phyloP scores from a whole-genome alignment of 2,113 vertebrate species.

The Callithrix jacchus region DNA sequence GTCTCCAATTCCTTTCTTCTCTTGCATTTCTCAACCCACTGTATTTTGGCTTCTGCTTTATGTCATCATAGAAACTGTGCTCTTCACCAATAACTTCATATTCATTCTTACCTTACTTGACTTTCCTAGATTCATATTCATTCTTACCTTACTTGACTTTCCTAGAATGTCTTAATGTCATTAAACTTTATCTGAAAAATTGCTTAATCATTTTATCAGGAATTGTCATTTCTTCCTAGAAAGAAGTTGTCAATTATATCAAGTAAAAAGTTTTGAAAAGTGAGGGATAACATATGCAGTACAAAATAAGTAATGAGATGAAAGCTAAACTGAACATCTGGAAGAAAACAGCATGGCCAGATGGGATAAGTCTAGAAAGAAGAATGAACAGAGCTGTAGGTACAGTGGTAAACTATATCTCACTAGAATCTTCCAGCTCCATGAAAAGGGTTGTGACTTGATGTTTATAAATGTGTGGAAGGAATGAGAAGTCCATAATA shows the following conservation, averaged over 20 bases:
- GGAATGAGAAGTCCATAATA: neutral
- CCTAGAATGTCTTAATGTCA: conserved; percentile 42
- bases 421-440: neutral
- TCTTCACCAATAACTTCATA: conserved; percentile 30
- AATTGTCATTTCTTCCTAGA: conserved; percentile 25
- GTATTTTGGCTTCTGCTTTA: neutral
- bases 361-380: neutral
- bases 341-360: neutral
- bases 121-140: conserved; percentile 28
- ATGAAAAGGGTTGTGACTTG: neutral
- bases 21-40: neutral
- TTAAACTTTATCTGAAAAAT: conserved; percentile 39
- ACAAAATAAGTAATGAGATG: neutral
- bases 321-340: neutral
- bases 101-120: conserved; percentile 7
- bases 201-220: conserved; percentile 8
- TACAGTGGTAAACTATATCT: neutral
- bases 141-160: conserved; percentile 37
- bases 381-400: neutral
- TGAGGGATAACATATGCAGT: neutral
- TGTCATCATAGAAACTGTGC: neutral
- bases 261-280: conserved; percentile 46
- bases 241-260: neutral
- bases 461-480: neutral
- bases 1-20: neutral